Base-by-base conservation (phyloP, 2,797 vertebrate species). In the Sebastiscus albofasciatus region DNA sequence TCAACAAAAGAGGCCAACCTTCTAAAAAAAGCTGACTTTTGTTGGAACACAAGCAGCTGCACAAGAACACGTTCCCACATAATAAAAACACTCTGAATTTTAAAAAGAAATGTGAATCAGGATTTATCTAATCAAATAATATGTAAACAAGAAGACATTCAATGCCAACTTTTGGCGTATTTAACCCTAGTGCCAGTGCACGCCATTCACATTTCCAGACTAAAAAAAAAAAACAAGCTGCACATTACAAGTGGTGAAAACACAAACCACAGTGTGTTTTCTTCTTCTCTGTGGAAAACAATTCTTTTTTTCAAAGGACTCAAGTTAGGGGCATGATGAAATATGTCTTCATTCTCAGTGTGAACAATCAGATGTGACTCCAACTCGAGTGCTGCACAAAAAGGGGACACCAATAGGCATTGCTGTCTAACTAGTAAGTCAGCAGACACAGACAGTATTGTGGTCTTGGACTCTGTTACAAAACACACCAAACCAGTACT, bases 401-500 rank as follows among this genome's bases (percentile, higher is more conserved):
- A 61, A 68, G 1, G 66, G 64, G 34, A 16, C 1, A 64, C 42
- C 66, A 8, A 59, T 22, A 49, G 16, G 22, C 69, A 64, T 12
- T 55, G 56, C 46, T 78, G 49, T 83, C 10, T 74, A 74, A 58
- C 29, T 68, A 18, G 29, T 61, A 39, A 12, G 68, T 74, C 67
- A 75, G 64, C 4, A 7, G 69, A 68, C 6, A 64, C 60, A 20
- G 58, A 49, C 16, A 42, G 67, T 68, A 58, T 33, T 56, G 54
- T 22, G 24, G 34, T 33, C 33, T 65, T 70, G 60, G 80, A 72
- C 74, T 82, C 61, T 16, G 20, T 27, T 81, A 70, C 69, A 86
- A 77, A 79, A 60, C 27, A 49, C 67, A 39, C 61, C 71, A 62
- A 66, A 33, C 61, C 18, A 34, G 12, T 54, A 36, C 20, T 26